Evolutionary conservation across 2,888 invertebrate genomes (phyloP).

Genomic region (Dusona sp.): DNA sequence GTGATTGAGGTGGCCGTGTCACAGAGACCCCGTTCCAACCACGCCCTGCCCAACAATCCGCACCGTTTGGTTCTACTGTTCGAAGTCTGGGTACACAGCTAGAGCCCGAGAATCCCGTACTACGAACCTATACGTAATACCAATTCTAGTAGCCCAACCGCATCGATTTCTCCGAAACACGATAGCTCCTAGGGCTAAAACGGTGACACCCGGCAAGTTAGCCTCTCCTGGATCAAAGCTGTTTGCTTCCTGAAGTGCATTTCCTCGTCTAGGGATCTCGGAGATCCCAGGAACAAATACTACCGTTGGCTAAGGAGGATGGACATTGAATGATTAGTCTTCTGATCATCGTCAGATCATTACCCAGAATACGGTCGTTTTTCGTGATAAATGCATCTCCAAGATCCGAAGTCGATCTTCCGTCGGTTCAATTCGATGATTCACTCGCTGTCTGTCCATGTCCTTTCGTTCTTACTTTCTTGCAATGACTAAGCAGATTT

Average conservation of each 20-base stretch:
- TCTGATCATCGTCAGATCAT: neutral
- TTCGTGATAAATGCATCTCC: constrained; percentile 12
- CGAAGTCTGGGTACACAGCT: constrained; percentile 51
- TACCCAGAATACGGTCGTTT: neutral
- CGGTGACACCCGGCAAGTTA: constrained; percentile 34
- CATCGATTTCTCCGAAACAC: constrained; percentile 74
- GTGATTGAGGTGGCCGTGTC: constrained; percentile 83
- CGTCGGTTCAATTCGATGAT: constrained; percentile 8
- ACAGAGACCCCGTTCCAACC: constrained; percentile 80
- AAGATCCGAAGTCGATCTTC: constrained; percentile 25
- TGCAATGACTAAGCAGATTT: constrained; percentile 79
- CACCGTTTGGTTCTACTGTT: constrained; percentile 53
- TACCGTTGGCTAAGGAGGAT: constrained; percentile 5
- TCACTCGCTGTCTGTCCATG: constrained; percentile 39
- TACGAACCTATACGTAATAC: constrained; percentile 69
- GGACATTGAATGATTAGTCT: constrained; percentile 6
- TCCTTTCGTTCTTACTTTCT: constrained; percentile 44
- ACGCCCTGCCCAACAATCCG: constrained; percentile 75
- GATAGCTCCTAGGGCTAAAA: constrained; percentile 38
- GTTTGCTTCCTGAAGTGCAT: constrained; percentile 19
- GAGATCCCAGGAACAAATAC: constrained; percentile 9
- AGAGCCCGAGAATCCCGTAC: constrained; percentile 56
- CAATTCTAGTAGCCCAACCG: constrained; percentile 73
- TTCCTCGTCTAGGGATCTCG: constrained; percentile 26
- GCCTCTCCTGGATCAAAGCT: constrained; percentile 38